These are phyloP conservation scores for Pandemis heparana DNA, from an alignment of 2,888 invertebrate genomes.

Conservation along the genomic window DNA sequence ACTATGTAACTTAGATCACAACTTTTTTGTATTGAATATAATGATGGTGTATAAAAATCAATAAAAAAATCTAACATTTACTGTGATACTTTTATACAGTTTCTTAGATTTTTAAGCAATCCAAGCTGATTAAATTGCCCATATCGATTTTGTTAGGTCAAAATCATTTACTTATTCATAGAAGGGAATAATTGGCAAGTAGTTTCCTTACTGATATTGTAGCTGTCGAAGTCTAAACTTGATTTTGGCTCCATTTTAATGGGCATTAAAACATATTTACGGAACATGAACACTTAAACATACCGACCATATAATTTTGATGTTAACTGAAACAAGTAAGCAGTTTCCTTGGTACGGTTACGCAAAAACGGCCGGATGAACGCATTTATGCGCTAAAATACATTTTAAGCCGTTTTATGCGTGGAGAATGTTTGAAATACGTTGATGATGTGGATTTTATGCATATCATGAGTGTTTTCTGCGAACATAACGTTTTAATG, in stretches of 20 bases:
- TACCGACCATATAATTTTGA: constrained; percentile 1
- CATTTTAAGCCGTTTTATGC: constrained; percentile 17
- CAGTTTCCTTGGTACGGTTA: constrained; percentile 34
- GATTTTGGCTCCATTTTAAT: not conserved
- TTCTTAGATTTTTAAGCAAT: not conserved
- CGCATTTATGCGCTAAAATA: constrained; percentile 21
- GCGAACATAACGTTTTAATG: constrained; percentile 11
- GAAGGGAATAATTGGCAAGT: not conserved
- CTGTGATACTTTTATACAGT: no score
- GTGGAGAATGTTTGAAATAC: constrained; percentile 17
- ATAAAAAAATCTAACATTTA: no score
- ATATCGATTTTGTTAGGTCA: not conserved
- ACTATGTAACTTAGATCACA: no score
- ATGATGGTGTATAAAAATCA: no score
- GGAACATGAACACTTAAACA: not conserved
- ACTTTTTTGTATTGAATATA: no score
- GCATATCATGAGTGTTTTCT: not conserved
- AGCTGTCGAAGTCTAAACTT: not conserved
- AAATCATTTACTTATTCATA: not conserved
- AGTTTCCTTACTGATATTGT: not conserved
- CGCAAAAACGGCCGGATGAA: constrained; percentile 30
- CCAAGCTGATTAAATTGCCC: not conserved
- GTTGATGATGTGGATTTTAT: constrained; percentile 8
- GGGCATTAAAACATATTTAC: not conserved
- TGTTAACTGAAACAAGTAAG: constrained; percentile 5